These are phyloP conservation scores for Elmis aenea DNA, from an alignment of 2,888 invertebrate species.

Conservation along the genomic window DNA sequence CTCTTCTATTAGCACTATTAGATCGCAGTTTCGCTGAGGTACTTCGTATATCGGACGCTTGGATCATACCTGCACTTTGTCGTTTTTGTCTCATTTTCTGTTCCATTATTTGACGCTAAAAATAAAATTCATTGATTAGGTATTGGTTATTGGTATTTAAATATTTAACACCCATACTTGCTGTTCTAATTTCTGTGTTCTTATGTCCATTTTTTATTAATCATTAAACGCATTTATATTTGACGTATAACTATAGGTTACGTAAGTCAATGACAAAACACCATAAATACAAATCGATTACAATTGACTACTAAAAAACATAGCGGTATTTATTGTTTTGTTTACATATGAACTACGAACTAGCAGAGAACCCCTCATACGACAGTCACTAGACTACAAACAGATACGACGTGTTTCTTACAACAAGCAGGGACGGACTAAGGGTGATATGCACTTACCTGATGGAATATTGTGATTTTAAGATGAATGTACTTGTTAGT, in stretches of 20 bases:
- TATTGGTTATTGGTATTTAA: conserved; percentile 19
- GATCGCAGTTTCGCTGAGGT: conserved; percentile 61
- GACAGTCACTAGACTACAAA: no score
- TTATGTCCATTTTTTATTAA: conserved; percentile 41
- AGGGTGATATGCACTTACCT: no score
- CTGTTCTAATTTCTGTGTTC: conserved; percentile 83
- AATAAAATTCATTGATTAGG: conserved; percentile 25
- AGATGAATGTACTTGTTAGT: no score
- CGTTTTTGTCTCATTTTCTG: conserved; percentile 85
- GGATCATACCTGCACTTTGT: conserved; percentile 79
- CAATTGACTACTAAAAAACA: conserved; percentile 11
- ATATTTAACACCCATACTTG: conserved; percentile 60
- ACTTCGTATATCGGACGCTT: conserved; percentile 75
- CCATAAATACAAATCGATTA: conserved; percentile 14
- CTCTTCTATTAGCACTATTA: conserved; percentile 61
- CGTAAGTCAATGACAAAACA: conserved; percentile 8
- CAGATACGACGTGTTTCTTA: no score
- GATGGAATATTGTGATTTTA: no score
- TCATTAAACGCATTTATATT: neutral
- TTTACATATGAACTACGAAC: conserved; percentile 13
- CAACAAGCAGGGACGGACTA: no score
- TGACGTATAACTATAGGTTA: conserved; percentile 5
- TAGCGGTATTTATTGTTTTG: conserved; percentile 16
- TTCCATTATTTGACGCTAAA: conserved; percentile 78
- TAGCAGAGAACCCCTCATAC: neutral